These are phyloP conservation scores for Hemiscyllium ocellatum DNA, from an alignment of 2,113 vertebrate genomes.

Conservation along the genomic window DNA sequence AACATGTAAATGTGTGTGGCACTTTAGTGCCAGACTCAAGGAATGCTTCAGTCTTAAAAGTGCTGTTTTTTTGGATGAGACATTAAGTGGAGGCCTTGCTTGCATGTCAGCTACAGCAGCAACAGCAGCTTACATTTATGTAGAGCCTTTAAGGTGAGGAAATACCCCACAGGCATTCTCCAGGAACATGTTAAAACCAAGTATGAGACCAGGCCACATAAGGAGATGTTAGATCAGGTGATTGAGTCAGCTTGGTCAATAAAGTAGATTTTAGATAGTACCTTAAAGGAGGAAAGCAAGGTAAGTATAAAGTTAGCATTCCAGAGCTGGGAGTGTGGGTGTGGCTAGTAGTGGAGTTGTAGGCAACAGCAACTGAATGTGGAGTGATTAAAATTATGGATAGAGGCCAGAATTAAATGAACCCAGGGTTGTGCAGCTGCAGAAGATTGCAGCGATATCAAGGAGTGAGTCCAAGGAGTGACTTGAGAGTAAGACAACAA, in stretches of 20 bases:
- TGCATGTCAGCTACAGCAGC: neutral
- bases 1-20: neutral
- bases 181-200: too few relatives aligned
- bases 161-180: too few relatives aligned
- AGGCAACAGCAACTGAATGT: too few relatives aligned
- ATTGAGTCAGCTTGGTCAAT: neutral
- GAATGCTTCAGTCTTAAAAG: neutral
- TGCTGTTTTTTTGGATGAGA: neutral
- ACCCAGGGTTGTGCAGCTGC: neutral
- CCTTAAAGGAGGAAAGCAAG: neutral
- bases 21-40: neutral
- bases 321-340: neutral
- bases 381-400: neutral
- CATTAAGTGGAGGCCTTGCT: neutral
- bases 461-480: too few relatives aligned
- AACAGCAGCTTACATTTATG: too few relatives aligned
- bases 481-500: neutral
- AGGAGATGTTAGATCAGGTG: neutral
- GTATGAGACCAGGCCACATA: too few relatives aligned
- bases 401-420: neutral
- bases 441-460: neutral
- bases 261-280: neutral
- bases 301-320: neutral
- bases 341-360: neutral
- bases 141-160: too few relatives aligned